Percentiles rank a stretch among this genome's conserved stretches.
phyloP scores from a whole-genome alignment of 30 jellyfish, hydroid and myxozoan genomes.

The Aurelia sp. region DNA sequence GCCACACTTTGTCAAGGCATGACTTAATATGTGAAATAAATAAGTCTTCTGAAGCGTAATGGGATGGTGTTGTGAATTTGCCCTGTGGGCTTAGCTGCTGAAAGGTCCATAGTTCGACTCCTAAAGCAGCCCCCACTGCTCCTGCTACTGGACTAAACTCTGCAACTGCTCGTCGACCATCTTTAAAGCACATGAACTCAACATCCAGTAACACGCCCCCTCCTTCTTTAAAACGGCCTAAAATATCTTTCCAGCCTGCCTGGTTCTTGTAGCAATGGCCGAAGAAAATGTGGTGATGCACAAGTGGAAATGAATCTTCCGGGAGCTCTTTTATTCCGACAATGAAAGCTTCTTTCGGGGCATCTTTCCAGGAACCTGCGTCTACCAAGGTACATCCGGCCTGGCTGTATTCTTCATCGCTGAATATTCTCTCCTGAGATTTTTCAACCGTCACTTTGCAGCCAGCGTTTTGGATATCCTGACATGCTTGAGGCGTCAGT shows the following conservation, averaged over 20 bases:
- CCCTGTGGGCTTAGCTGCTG: slow-evolving; percentile 20
- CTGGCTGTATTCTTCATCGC: slow-evolving; percentile 59
- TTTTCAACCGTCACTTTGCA: slow-evolving; percentile 63
- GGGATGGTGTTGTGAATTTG: slow-evolving; percentile 33
- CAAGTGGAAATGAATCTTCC: slow-evolving; percentile 51
- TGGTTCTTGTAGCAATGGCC: slow-evolving; percentile 75
- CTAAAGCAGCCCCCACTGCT: slow-evolving; percentile 78
- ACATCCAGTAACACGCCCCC: slow-evolving; percentile 80
- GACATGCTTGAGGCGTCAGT: slow-evolving; percentile 73
- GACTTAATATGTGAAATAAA: slow-evolving; percentile 45
- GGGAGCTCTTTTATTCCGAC: slow-evolving; percentile 76
- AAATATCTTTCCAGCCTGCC: slow-evolving; percentile 75
- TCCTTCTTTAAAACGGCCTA: slow-evolving; percentile 69
- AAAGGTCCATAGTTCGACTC: slow-evolving; percentile 67
- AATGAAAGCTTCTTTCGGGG: slow-evolving; percentile 64
- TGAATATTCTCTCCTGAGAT: slow-evolving; percentile 61
- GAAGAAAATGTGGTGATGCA: slow-evolving; percentile 62
- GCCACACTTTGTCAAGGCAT: slow-evolving; percentile 35
- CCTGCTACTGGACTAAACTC: slow-evolving; percentile 81
- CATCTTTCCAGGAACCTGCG: slow-evolving; percentile 61
- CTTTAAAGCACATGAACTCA: slow-evolving; percentile 61
- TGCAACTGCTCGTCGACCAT: slow-evolving; percentile 86
- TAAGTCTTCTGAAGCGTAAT: slow-evolving; percentile 44
- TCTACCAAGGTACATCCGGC: slow-evolving; percentile 56
- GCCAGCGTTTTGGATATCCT: slow-evolving; percentile 60